phyloP scores from a whole-genome alignment of 2,113 vertebrate genomes.

The Pelecanus crispus region DNA sequence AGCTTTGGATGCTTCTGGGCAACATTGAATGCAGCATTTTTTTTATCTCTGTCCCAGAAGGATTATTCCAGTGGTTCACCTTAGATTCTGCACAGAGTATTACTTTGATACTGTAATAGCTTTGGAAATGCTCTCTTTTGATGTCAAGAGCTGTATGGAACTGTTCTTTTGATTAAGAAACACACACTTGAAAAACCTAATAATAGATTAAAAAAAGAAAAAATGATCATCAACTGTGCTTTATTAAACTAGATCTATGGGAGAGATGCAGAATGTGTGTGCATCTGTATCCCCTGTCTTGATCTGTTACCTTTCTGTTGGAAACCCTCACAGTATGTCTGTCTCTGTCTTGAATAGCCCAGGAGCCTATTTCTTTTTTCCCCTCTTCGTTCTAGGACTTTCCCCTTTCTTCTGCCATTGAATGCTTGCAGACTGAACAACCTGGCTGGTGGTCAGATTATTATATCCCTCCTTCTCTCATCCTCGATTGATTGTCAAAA shows the following conservation, averaged over 20 bases:
- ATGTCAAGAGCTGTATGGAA: slow-evolving; percentile 61
- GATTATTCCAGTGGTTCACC: slow-evolving; percentile 70
- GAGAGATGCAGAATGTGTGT: slow-evolving; percentile 38
- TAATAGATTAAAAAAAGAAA: slow-evolving; percentile 48
- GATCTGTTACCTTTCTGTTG: slow-evolving; percentile 48
- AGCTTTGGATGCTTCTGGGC: slow-evolving; percentile 52
- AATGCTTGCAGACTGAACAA: background rate
- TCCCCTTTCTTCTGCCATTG: background rate
- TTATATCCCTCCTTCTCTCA: background rate
- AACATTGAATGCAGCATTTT: slow-evolving; percentile 51
- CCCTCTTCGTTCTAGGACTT: background rate
- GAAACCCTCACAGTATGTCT: slow-evolving; percentile 17
- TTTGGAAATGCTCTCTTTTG: slow-evolving; percentile 68
- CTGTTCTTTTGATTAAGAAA: slow-evolving; percentile 75
- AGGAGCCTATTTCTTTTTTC: background rate
- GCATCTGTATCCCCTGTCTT: slow-evolving; percentile 28
- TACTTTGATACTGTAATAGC: slow-evolving; percentile 74
- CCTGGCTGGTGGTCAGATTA: background rate
- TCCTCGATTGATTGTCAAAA: background rate
- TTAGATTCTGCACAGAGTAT: slow-evolving; percentile 70
- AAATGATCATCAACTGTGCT: slow-evolving; percentile 50
- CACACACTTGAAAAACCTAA: slow-evolving; percentile 60
- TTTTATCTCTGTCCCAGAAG: slow-evolving; percentile 68
- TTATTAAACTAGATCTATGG: slow-evolving; percentile 47
- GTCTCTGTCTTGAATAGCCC: background rate